Evolutionary conservation across 2,113 vertebrate genomes (phyloP), one percentile per base, ranked within the genome.

Genomic region (Notarius quadriscutis): DNA sequence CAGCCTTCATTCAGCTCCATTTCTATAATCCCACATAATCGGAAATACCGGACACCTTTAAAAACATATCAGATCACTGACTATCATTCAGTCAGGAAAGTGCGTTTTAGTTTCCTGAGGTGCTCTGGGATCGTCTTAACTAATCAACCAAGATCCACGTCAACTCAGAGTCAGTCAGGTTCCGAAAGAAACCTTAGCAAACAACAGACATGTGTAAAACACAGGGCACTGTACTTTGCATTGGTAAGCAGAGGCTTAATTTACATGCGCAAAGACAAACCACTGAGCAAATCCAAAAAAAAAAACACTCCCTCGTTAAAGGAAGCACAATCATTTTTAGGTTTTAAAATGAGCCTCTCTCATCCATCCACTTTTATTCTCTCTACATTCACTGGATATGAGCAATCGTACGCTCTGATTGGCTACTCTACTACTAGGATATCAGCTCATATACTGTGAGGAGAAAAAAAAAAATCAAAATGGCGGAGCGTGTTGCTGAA

Each of bases 161-260:
- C 6, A n/a, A 57, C 30, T n/a, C n/a, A n/a, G 51, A 15, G 7
- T 65, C 41, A 27, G 15, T 65, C n/a, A 22, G 25, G 20, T 80
- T 71, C 51, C 27, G 48, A 8, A 15, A 10, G 14, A 81, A n/a
- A 86, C 60, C 22, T 17, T 30, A 58, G 75, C 75, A 69, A 79
- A 69, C 77, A 57, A 51, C 63, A 57, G 51, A 57, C 5, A 9
- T 11, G 75, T 87, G 80, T 80, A 82, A 87, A 87, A 34, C 10
- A 63, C 55, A 27, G n/a, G n/a, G n/a, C 27, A 25, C 14, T 51
- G 3, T 1, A 2, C 50, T 83, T 83, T 83, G 80, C 80, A 87
- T 74, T 62, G 7, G 20, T 48, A 62, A 62, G 67, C 63, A 82
- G n/a, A 63, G 7, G 69, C 86, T 87, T 67, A 6, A 60, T 50